A percentile compares a stretch with the other conserved stretches of the same genome.
phyloP scores from a whole-genome alignment of 2,888 invertebrate species.

The Chrysopilus asiliformis region DNA sequence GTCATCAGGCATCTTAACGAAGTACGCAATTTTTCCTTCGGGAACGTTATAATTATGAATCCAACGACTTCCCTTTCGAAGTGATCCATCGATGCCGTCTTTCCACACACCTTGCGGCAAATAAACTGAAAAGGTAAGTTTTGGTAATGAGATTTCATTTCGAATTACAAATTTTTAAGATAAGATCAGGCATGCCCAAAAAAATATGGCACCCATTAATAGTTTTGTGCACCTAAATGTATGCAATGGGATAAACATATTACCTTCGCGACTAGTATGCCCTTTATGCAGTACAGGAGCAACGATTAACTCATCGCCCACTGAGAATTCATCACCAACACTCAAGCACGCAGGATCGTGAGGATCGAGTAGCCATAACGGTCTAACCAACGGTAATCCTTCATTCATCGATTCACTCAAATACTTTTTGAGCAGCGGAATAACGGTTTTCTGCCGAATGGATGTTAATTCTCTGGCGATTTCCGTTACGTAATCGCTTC shows the following conservation, averaged over 20 bases:
- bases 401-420: constrained; percentile 65
- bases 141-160: neutral
- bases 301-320: constrained; percentile 81
- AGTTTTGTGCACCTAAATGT: too few relatives aligned
- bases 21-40: constrained; percentile 66
- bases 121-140: constrained; percentile 46
- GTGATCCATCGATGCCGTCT: constrained; percentile 76
- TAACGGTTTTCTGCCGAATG: constrained; percentile 61
- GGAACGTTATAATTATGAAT: constrained; percentile 77
- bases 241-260: too few relatives aligned
- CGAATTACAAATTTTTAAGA: too few relatives aligned
- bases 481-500: constrained; percentile 60
- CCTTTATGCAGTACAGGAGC: constrained; percentile 70
- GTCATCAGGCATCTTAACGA: constrained; percentile 72
- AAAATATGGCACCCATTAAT: too few relatives aligned
- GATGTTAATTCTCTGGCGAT: constrained; percentile 61
- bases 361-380: constrained; percentile 80
- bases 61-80: constrained; percentile 80
- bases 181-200: too few relatives aligned
- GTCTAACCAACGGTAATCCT: constrained; percentile 73
- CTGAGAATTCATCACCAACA: constrained; percentile 73
- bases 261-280: constrained; percentile 55
- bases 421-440: constrained; percentile 62
- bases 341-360: constrained; percentile 62
- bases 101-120: constrained; percentile 87